phyloP scores from a whole-genome alignment of 2,797 vertebrate genomes.

The Thripadectes ignobilis region DNA sequence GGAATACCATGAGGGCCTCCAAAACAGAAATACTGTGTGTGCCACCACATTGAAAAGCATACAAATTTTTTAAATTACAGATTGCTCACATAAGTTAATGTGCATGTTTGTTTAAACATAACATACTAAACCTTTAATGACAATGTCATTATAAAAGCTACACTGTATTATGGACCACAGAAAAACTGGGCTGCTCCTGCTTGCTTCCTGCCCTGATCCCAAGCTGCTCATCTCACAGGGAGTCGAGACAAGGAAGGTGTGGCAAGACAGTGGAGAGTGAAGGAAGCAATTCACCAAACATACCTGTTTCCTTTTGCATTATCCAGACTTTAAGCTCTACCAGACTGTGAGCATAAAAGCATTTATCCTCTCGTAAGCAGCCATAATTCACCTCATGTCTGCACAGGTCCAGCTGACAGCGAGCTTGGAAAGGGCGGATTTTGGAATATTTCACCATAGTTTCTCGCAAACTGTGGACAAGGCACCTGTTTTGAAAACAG shows the following conservation, averaged over 20 bases:
- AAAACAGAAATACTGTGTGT: background rate
- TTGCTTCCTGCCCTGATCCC: background rate
- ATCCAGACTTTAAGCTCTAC: slow-evolving; percentile 97
- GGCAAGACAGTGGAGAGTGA: background rate
- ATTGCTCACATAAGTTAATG: background rate
- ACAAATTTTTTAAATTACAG: background rate
- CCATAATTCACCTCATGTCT: slow-evolving; percentile 95
- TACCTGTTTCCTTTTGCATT: slow-evolving; percentile 91
- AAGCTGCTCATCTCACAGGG: background rate
- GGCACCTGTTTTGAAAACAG: slow-evolving; percentile 83
- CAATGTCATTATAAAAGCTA: background rate
- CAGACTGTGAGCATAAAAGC: slow-evolving; percentile 95
- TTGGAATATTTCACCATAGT: slow-evolving; percentile 93
- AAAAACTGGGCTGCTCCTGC: background rate
- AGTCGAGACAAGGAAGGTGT: background rate
- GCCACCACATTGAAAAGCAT: background rate
- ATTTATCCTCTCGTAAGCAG: slow-evolving; percentile 92
- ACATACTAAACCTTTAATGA: background rate
- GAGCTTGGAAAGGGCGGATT: slow-evolving; percentile 83
- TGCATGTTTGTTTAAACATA: background rate
- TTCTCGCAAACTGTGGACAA: slow-evolving; percentile 94
- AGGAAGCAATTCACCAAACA: background rate
- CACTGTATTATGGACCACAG: background rate
- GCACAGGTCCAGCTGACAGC: slow-evolving; percentile 91
- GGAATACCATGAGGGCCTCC: background rate